Base-by-base conservation (phyloP, 2,113 vertebrate species). In the Pao palembangensis region DNA sequence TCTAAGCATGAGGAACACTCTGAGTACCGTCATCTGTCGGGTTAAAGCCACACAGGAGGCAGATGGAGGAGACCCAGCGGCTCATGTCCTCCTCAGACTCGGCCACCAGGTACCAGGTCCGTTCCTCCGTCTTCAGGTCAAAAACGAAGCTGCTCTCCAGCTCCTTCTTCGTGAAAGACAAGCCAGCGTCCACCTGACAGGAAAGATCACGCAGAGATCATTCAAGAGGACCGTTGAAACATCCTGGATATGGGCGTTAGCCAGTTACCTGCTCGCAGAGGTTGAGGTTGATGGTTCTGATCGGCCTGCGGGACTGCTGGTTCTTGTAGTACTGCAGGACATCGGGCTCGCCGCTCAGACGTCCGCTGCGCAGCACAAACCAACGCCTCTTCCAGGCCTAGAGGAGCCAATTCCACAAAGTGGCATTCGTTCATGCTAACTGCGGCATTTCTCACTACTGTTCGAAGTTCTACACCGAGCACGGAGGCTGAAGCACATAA, bases 371-470 rank as follows among this genome's bases (percentile, higher is more conserved):
- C 61, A 98, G 85, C 57, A 95, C 92, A 1, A 98, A 98, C 95
- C 95, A 98, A 3, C 95, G 94, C 70, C 91, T 91, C 78, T 95
- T 87, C 95, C 95, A 98, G 18, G 95, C 94, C 95, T 98, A 84
- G 23, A 61, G 6, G 38, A 3, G 11, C 10, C 8, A 0, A 21
- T n/a, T 38, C 1, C 25, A 31, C 28, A 49, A 23, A 14, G 10
- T 20, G 10, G 2, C 51, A 51, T 11, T 31, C 11, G 34, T 54
- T 58, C 6, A 20, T 19, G 0, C 3, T 5, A 42, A 42, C 56
- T 28, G 0, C 16, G 16, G 6, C 42, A 18, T 66, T 25, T 55
- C 38, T 20, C 58, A 69, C 60, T 19, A 18, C 25, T 44, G 48
- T 21, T 18, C 3, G 6, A 48, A 13, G 58, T 59, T 60, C 70